A percentile compares a stretch with the other conserved stretches of the same genome.
phyloP scores from a whole-genome alignment of 2,888 invertebrate species.

The Isoperla grammatica region DNA sequence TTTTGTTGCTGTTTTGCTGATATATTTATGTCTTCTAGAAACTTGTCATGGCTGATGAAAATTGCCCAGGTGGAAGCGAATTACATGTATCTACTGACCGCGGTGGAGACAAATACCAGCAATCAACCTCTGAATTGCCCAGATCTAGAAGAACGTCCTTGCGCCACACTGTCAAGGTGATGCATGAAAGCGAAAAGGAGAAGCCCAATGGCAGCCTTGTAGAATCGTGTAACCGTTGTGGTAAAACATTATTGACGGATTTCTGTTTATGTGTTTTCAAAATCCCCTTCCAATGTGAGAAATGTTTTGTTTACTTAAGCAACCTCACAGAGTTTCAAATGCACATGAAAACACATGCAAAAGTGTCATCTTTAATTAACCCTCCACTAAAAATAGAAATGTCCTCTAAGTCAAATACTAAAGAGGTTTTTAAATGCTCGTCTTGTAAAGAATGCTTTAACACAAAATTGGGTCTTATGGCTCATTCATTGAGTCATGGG shows the following conservation, averaged over 20 bases:
- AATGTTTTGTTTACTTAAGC: conserved; percentile 1
- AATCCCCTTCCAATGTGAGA: conserved; percentile 21
- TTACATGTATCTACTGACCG: too few relatives aligned
- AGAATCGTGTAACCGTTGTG: conserved; percentile 16
- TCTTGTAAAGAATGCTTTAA: conserved; percentile 15
- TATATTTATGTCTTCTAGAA: too few relatives aligned
- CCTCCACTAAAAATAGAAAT: not conserved
- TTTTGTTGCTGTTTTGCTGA: too few relatives aligned
- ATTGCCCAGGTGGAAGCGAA: too few relatives aligned
- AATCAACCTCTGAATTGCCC: too few relatives aligned
- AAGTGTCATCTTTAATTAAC: not conserved
- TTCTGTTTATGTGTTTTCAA: conserved; percentile 22
- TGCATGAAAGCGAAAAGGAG: too few relatives aligned
- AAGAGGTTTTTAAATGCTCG: conserved; percentile 1
- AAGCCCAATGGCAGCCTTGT: too few relatives aligned
- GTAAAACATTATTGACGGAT: conserved; percentile 11
- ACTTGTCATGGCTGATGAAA: too few relatives aligned
- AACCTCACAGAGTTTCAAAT: conserved; percentile 14
- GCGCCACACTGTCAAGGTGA: too few relatives aligned
- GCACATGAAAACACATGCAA: conserved; percentile 11
- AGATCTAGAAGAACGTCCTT: too few relatives aligned
- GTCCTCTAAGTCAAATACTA: too few relatives aligned
- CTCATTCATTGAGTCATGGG: conserved; percentile 17
- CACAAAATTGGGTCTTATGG: conserved; percentile 20
- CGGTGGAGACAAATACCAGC: too few relatives aligned